phyloP scores from a whole-genome alignment of 1,140 invertebrate genomes.

The Conus ventricosus region DNA sequence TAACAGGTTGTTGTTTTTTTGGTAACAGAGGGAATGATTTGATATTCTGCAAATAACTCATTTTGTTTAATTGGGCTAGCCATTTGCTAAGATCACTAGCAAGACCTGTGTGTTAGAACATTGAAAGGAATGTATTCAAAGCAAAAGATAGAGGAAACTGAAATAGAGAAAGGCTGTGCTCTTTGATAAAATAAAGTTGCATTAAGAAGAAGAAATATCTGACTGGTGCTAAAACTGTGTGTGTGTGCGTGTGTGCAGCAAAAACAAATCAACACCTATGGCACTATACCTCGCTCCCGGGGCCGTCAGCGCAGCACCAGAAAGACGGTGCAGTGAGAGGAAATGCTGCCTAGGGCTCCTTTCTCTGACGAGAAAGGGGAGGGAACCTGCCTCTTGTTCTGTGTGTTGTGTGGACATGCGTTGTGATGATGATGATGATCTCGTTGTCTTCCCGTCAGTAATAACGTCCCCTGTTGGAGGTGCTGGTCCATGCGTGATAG shows the following conservation, averaged over 20 bases:
- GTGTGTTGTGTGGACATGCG: neutral
- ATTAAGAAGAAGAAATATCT: neutral
- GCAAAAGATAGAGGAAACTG: too few species aligned
- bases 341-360: neutral
- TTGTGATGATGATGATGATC: neutral
- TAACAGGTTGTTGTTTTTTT: too few species aligned
- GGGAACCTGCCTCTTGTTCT: neutral
- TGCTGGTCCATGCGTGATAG: too few species aligned
- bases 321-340: conserved; percentile 34
- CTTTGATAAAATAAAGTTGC: neutral
- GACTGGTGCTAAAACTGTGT: neutral
- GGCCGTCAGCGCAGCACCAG: conserved; percentile 41
- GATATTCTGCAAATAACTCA: too few species aligned
- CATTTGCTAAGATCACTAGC: too few species aligned
- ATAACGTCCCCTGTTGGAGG: too few species aligned
- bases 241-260: conserved; percentile 50
- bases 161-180: too few species aligned
- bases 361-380: neutral
- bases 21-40: too few species aligned
- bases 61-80: too few species aligned
- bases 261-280: conserved; percentile 58
- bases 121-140: too few species aligned
- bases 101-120: too few species aligned
- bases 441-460: neutral
- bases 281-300: conserved; percentile 57